phyloP scores from a whole-genome alignment of 2,113 vertebrate genomes.

The Ciconia stormi region DNA sequence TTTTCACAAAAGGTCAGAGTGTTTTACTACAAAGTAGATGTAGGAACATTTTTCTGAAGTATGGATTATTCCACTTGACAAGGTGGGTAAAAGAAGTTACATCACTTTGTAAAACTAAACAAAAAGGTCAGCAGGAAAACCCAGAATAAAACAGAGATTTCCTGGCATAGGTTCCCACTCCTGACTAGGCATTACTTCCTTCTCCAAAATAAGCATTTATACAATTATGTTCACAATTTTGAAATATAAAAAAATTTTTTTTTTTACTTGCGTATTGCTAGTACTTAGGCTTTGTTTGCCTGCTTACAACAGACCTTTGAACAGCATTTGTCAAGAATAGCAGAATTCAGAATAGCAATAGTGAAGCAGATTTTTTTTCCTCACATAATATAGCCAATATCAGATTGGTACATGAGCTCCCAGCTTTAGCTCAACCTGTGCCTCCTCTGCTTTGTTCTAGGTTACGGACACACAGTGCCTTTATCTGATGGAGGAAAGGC shows the following conservation, averaged over 20 bases:
- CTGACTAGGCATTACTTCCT: not conserved
- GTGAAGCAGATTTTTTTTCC: not conserved
- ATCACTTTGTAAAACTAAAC: not conserved
- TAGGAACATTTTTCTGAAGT: not conserved
- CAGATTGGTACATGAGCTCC: not conserved
- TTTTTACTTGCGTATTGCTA: not conserved
- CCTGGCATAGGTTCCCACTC: not conserved
- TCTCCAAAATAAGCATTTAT: not conserved
- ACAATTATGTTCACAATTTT: accelerated
- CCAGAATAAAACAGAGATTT: not conserved
- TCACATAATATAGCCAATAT: not conserved
- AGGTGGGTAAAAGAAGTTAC: not conserved
- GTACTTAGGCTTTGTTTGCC: not conserved
- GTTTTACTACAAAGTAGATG: not conserved
- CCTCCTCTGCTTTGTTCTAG: conserved; percentile 64
- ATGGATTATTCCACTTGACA: not conserved
- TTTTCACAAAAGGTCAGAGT: not conserved
- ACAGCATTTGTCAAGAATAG: not conserved
- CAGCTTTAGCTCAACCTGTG: not conserved
- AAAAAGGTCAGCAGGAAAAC: not conserved
- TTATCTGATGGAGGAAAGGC: conserved; percentile 94
- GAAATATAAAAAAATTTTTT: not conserved
- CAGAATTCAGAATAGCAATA: not conserved
- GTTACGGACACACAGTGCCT: conserved; percentile 95
- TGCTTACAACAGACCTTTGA: not conserved